Evolutionary conservation across 1,140 invertebrate genomes (phyloP).

Genomic region (Palaemon carinicauda): DNA sequence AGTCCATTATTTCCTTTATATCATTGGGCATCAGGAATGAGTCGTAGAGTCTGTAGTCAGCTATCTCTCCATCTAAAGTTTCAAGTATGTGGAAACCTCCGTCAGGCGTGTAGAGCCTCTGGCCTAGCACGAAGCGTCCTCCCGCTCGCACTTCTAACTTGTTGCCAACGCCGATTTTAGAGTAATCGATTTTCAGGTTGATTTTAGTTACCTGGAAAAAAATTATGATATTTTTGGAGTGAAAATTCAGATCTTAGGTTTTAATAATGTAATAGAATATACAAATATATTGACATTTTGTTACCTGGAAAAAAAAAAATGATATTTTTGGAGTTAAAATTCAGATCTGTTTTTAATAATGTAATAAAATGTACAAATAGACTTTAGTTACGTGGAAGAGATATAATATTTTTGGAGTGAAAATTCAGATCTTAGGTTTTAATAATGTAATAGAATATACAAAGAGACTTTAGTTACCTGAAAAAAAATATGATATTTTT

Average conservation of each 20-base stretch:
- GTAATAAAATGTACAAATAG: too few species aligned
- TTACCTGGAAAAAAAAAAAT: too few species aligned
- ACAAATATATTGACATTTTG: too few species aligned
- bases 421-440: too few species aligned
- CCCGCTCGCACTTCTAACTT: not conserved
- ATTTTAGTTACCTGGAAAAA: not conserved
- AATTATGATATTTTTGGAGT: too few species aligned
- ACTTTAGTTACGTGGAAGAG: too few species aligned
- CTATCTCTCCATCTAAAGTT: constrained; percentile 3
- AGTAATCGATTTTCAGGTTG: not conserved
- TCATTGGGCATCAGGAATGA: not conserved
- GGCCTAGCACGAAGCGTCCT: constrained; percentile 15
- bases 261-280: too few species aligned
- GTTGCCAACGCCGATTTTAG: not conserved
- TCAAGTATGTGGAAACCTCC: constrained; percentile 21
- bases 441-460: too few species aligned
- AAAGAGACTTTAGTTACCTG: not conserved
- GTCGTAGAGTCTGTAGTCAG: not conserved
- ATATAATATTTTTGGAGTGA: too few species aligned
- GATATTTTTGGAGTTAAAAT: too few species aligned
- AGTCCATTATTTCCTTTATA: not conserved
- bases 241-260: too few species aligned
- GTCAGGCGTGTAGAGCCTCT: constrained; percentile 12
- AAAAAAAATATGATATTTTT: not conserved
- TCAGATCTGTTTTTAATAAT: too few species aligned